Evolutionary conservation across 2,113 vertebrate species (phyloP), one percentile per base, ranked within the genome.

Genomic region (Labeo catla): DNA sequence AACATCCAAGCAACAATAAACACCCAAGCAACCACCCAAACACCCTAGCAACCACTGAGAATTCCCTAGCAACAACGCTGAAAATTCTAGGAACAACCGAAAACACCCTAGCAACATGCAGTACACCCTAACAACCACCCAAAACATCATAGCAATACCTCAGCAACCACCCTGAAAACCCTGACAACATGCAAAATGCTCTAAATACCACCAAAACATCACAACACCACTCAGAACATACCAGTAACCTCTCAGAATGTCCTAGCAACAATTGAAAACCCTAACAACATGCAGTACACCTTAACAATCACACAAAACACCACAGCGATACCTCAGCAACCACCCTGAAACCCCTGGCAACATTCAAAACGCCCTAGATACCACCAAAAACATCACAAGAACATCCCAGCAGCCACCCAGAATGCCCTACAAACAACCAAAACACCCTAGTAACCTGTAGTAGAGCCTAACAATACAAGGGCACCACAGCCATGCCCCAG

Each of bases 171-270:
- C 34, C 34, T 1, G 7, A 70, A 43, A 8, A 70, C 15, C 23
- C 13, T 68, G 34, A 5, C 28, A 68, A 66, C 63, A 10, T 16
- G 5, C 16, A 57, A 3, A 57, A 57, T 6, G 6, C 8, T 8
- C n/a, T 28, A 65, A n/a, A 39, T 39, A 39, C 39, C 39, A 4
- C 39, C 2, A 39, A 39, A 39, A n/a, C n/a, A n/a, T n/a, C 9
- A 28, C 4, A 3, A 39, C 39, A 28, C 0, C 63, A 66, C 0
- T 2, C 0, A 16, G 1, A 34, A 13, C 2, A 0, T 28, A 12
- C 16, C 6, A 70, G 34, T 34, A 21, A 63, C 9, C 39, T 34
- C 4, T 11, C 28, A 66, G 63, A 66, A 28, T 34, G 13, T 6
- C 13, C 28, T 36, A 68, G 28, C 6, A 68, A 63, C 11, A 11